These are phyloP conservation scores for Zaprionus africanus DNA, from an alignment of 1,140 invertebrate genomes.

Conservation along the genomic window DNA sequence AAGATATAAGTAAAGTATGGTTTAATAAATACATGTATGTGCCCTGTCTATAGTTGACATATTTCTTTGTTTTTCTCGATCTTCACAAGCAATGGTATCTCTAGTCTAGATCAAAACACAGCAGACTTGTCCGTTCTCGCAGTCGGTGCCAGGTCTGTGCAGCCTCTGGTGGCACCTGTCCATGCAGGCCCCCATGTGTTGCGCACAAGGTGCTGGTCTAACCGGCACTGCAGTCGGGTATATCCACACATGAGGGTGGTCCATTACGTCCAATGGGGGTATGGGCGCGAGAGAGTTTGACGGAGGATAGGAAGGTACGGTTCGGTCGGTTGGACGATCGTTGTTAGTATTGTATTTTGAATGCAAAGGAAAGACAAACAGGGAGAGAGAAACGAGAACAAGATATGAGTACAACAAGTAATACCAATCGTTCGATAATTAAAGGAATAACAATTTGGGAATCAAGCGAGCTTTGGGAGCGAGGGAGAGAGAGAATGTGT, in stretches of 20 bases:
- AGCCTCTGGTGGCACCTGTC: conserved; percentile 58
- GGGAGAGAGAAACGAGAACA: conserved; percentile 32
- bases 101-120: conserved; percentile 65
- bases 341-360: conserved; percentile 35
- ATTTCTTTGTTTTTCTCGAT: conserved; percentile 6
- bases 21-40: conserved; percentile 74
- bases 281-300: conserved; percentile 19
- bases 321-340: conserved; percentile 33
- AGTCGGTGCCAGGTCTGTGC: conserved; percentile 70
- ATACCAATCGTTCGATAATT: conserved; percentile 43
- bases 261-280: conserved; percentile 4
- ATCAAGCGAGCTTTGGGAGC: not conserved
- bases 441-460: conserved; percentile 30
- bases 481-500: not conserved
- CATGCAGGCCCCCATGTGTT: conserved; percentile 74
- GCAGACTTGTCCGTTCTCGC: conserved; percentile 73
- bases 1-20: conserved; percentile 67
- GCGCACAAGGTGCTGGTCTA: conserved; percentile 72
- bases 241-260: conserved; percentile 14
- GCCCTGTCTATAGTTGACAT: conserved; percentile 39
- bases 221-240: conserved; percentile 64
- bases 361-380: conserved; percentile 17
- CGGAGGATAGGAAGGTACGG: conserved; percentile 16
- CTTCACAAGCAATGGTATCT: not conserved
- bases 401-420: conserved; percentile 47